A percentile compares a stretch with the other conserved stretches of the same genome.
Evolutionary conservation across 1,140 invertebrate genomes (phyloP).

Genomic region (Drosophila punjabiensis): DNA sequence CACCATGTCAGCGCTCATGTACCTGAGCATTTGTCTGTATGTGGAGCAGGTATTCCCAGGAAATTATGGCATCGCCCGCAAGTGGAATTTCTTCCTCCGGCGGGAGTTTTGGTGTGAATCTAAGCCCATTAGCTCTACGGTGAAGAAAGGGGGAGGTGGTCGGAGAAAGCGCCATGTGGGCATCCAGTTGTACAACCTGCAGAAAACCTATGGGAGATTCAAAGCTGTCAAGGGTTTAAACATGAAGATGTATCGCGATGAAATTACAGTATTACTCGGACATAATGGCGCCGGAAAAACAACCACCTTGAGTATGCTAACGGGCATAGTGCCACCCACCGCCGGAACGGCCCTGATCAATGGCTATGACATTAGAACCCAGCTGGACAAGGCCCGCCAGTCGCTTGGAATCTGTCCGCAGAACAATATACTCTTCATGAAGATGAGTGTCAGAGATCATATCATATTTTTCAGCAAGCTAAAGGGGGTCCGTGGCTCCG

Average conservation of each 20-base stretch:
- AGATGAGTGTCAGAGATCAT: slow-evolving; percentile 96
- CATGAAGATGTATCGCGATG: slow-evolving; percentile 89
- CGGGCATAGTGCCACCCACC: slow-evolving; percentile 89
- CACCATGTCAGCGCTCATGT: slow-evolving; percentile 88
- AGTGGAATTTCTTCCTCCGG: slow-evolving; percentile 91
- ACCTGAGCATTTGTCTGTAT: slow-evolving; percentile 90
- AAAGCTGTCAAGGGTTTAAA: slow-evolving; percentile 89
- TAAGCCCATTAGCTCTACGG: not conserved
- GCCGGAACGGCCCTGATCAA: slow-evolving; percentile 89
- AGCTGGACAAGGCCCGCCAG: slow-evolving; percentile 88
- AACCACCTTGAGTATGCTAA: slow-evolving; percentile 93
- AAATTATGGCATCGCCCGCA: slow-evolving; percentile 89
- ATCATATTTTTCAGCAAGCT: slow-evolving; percentile 93
- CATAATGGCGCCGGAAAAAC: slow-evolving; percentile 91
- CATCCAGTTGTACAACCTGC: slow-evolving; percentile 88
- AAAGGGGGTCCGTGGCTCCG: slow-evolving; percentile 87
- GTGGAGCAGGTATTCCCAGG: slow-evolving; percentile 91
- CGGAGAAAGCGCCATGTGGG: slow-evolving; percentile 86
- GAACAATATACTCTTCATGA: slow-evolving; percentile 96
- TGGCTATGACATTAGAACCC: slow-evolving; percentile 88
- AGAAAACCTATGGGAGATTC: slow-evolving; percentile 88
- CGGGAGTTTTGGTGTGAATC: slow-evolving; percentile 85
- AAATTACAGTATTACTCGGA: slow-evolving; percentile 91
- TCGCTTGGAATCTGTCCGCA: slow-evolving; percentile 96
- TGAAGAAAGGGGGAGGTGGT: too few species aligned